Conservation (phyloP, 1,140 invertebrate species). For the Leptestheria dahalacensis region DNA sequence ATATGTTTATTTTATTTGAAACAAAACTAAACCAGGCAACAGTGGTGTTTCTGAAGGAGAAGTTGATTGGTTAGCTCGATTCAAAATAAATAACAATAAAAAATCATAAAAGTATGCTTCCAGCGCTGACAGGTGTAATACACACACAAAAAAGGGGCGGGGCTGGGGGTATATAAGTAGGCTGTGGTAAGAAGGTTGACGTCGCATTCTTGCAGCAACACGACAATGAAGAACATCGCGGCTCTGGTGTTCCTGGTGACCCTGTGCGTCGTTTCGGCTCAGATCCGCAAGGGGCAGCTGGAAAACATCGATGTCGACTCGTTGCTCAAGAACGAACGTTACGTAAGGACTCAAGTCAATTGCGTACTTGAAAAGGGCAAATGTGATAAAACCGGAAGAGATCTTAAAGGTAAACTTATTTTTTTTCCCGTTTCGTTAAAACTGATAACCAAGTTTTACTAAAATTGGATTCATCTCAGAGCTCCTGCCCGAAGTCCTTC, state of each 20-base stretch:
- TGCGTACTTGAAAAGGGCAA: constrained; percentile 11
- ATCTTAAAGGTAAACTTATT: constrained; percentile 16
- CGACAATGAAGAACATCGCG: not conserved
- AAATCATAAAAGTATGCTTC: no score
- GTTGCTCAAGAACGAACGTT: constrained; percentile 11
- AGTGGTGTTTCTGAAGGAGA: no score
- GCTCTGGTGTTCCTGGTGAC: not conserved
- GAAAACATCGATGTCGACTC: constrained; percentile 17
- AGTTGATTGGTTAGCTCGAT: no score
- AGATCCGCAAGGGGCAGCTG: not conserved
- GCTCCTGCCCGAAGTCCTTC: constrained; percentile 13
- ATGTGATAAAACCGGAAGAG: constrained; percentile 15
- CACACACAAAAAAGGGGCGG: no score
- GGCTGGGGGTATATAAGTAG: not conserved
- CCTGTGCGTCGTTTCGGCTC: not conserved
- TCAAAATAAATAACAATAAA: no score
- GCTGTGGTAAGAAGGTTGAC: not conserved
- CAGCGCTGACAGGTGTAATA: no score
- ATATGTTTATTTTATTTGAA: no score
- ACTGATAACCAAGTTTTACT: not conserved
- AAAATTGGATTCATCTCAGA: not conserved
- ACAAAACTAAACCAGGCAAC: no score
- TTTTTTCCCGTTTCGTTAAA: not conserved
- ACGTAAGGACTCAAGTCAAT: constrained; percentile 15
- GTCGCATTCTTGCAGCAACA: not conserved